phyloP scores from a whole-genome alignment of 92 coral and sea anemone species.

The Pocillopora grandis region DNA sequence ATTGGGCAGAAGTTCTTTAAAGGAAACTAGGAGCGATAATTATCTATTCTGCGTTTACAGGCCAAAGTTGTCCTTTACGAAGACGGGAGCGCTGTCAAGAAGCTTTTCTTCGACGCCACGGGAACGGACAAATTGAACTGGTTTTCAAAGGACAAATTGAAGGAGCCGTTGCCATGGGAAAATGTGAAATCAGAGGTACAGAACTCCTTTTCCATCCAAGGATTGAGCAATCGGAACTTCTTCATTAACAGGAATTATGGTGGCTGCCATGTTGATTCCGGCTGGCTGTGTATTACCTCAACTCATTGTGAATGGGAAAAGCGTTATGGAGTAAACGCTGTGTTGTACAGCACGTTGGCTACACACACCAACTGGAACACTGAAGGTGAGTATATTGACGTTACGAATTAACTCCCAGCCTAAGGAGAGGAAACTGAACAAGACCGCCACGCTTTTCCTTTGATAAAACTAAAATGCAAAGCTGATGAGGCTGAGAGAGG shows the following conservation, averaged over 20 bases:
- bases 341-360: slow-evolving; percentile 36
- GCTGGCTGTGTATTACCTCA: slow-evolving; percentile 50
- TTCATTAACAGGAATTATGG: slow-evolving; percentile 45
- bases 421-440: too few species aligned
- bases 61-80: slow-evolving; percentile 48
- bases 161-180: slow-evolving; percentile 43
- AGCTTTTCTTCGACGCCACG: slow-evolving; percentile 47
- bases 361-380: slow-evolving; percentile 10
- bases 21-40: too few species aligned
- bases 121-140: slow-evolving; percentile 53
- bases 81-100: slow-evolving; percentile 12
- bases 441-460: too few species aligned
- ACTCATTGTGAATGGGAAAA: slow-evolving; percentile 32
- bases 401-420: too few species aligned
- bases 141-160: slow-evolving; percentile 33
- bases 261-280: slow-evolving; percentile 34
- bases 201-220: slow-evolving; percentile 45
- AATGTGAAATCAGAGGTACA: slow-evolving; percentile 38
- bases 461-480: too few species aligned
- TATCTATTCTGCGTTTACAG: not conserved
- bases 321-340: not conserved
- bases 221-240: slow-evolving; percentile 19
- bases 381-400: not conserved
- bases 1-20: not conserved
- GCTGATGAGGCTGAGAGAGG: too few species aligned